Base-by-base conservation (phyloP, 2,113 vertebrate genomes). In the Corythaixoides concolor region DNA sequence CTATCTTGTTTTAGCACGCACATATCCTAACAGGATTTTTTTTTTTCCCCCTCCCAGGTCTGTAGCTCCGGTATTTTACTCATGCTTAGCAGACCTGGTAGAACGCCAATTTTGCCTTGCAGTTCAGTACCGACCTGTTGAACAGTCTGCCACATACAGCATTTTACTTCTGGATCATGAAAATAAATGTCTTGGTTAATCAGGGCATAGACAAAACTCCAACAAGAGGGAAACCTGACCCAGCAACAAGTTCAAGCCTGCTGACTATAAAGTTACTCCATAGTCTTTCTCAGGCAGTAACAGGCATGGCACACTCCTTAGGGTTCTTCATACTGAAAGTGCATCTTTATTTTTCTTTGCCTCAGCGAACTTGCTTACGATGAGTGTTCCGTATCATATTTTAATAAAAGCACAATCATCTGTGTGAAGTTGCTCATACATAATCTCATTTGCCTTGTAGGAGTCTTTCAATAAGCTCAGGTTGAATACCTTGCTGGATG, bases 401-500 rank as follows among this genome's bases (percentile, higher is more conserved):
- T 86, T 55, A 86, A 75, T 81, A 89, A 92, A 79, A 90, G 60
- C 62, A 64, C 15, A 32, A 15, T 93, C 33, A 75, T 49, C 47
- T 90, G 35, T n/a, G 19, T 26, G 9, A 93, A 94, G 86, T 32
- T 75, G 30, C 45, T 85, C 62, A 60, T 33, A 77, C 21, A 84
- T 49, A 75, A 92, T 33, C 49, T 86, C 60, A 84, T 90, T 78
- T 95, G 79, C 78, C 88, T 97, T 70, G 85, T 43, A 90, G 79
- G 52, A 94, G 56, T 59, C 39, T 94, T 78, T 64, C 79, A 59
- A 24, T 64, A 84, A 68, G 8, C 55, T 88, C 47, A 67, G 67
- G 24, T 39, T 81, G 64, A 93, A 89, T 79, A 92, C 43, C 79
- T 89, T 87, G 79, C 75, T 95, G 94, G 88, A 89, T 94, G 86